Evolutionary conservation across 2,113 vertebrate genomes (phyloP).

Genomic region (Egretta garzetta): DNA sequence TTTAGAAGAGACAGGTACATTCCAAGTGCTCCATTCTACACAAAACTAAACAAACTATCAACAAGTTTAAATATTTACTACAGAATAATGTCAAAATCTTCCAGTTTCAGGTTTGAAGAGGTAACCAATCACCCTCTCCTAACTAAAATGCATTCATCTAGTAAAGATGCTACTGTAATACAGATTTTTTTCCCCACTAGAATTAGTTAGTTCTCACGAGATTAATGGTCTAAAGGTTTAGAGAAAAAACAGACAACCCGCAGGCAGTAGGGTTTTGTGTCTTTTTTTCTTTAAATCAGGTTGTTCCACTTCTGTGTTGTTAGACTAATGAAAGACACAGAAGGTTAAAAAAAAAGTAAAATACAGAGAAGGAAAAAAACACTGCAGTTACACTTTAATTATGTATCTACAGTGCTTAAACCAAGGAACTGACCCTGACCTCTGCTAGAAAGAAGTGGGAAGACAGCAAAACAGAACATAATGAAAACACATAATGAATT

Average conservation of each 20-base stretch:
- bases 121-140: neutral
- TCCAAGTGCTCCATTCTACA: neutral
- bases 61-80: neutral
- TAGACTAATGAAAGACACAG: neutral
- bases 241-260: neutral
- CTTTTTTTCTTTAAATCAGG: neutral
- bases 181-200: neutral
- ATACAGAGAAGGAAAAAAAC: neutral
- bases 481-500: slow-evolving; percentile 66
- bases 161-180: neutral
- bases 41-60: neutral
- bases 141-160: neutral
- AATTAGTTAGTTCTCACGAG: neutral
- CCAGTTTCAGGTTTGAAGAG: neutral
- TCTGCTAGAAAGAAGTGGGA: slow-evolving; percentile 50
- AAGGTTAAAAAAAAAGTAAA: neutral
- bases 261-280: neutral
- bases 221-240: neutral
- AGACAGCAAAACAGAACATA: slow-evolving; percentile 32
- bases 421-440: slow-evolving; percentile 37
- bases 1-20: neutral
- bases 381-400: slow-evolving; percentile 47
- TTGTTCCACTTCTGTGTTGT: neutral
- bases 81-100: neutral
- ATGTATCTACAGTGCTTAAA: slow-evolving; percentile 48